These are phyloP conservation scores for Lepidocolaptes lacrymiger DNA, from an alignment of 2,797 vertebrate species.

Conservation along the genomic window DNA sequence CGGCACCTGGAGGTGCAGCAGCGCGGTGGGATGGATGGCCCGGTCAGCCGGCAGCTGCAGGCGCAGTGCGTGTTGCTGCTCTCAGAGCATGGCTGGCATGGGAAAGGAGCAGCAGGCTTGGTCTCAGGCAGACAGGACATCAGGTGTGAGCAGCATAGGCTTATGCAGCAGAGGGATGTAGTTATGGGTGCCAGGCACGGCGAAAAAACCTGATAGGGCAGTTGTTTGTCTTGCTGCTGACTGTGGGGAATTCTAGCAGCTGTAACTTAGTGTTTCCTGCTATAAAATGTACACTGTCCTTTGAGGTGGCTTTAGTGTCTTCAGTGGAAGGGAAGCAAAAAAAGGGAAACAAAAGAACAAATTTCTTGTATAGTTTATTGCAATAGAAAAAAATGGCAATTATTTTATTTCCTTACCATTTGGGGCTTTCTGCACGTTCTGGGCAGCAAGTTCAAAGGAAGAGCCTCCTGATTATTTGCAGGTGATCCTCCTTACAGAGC, in stretches of 20 bases:
- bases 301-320: background rate
- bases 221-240: background rate
- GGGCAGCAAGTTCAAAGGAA: background rate
- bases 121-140: background rate
- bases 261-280: background rate
- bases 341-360: background rate
- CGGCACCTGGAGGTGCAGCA: too few relatives aligned
- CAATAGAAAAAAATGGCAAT: background rate
- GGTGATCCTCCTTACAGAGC: background rate
- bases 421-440: background rate
- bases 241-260: background rate
- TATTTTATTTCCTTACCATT: background rate
- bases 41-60: too few relatives aligned
- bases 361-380: background rate
- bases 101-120: rapidly evolving
- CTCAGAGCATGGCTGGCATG: rapidly evolving
- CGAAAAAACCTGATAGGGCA: background rate
- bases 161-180: rapidly evolving
- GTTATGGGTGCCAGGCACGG: background rate
- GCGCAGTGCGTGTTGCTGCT: background rate
- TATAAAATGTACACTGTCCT: background rate
- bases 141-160: background rate
- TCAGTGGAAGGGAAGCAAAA: background rate
- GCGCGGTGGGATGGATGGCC: too few relatives aligned
- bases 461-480: background rate